Evolutionary conservation across 2,113 vertebrate genomes (phyloP).

Genomic region (Sakesphorus luctuosus): DNA sequence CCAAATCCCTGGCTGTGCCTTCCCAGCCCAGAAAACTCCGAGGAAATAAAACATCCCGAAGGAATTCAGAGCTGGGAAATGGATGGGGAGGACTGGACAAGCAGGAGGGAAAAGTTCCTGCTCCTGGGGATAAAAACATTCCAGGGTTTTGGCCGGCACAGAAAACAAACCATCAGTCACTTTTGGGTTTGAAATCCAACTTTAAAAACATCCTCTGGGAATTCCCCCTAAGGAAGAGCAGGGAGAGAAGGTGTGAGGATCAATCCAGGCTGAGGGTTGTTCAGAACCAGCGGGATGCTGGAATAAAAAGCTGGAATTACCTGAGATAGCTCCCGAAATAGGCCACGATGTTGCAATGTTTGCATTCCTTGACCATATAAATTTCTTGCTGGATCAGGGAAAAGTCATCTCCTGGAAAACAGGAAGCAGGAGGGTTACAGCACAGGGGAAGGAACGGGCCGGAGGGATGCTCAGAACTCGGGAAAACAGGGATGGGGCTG

Average conservation of each 20-base stretch:
- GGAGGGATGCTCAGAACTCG: fast-evolving
- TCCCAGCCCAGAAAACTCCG: not conserved
- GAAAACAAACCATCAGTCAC: conserved; percentile 47
- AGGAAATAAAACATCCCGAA: not conserved
- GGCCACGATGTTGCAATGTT: conserved; percentile 96
- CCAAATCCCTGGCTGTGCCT: not conserved
- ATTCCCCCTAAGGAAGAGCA: not conserved
- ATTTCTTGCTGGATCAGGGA: conserved; percentile 99
- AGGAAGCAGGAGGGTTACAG: not conserved
- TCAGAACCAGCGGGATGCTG: not conserved
- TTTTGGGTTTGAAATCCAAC: not conserved
- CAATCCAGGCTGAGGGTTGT: not conserved
- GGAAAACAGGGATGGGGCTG: not conserved
- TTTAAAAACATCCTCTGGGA: not conserved
- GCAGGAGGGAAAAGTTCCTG: conserved; percentile 12
- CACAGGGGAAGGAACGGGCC: fast-evolving
- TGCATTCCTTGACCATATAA: conserved; percentile 99
- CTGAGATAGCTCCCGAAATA: conserved; percentile 99
- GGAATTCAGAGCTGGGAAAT: not conserved
- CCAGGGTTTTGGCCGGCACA: conserved; percentile 50
- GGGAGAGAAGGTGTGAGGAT: not conserved
- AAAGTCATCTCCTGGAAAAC: conserved; percentile 95
- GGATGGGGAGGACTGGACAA: not conserved
- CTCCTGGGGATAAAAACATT: conserved; percentile 52
- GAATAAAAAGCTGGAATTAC: conserved; percentile 72